phyloP scores from a whole-genome alignment of 2,888 invertebrate species.

The Choristoneura rosaceana region DNA sequence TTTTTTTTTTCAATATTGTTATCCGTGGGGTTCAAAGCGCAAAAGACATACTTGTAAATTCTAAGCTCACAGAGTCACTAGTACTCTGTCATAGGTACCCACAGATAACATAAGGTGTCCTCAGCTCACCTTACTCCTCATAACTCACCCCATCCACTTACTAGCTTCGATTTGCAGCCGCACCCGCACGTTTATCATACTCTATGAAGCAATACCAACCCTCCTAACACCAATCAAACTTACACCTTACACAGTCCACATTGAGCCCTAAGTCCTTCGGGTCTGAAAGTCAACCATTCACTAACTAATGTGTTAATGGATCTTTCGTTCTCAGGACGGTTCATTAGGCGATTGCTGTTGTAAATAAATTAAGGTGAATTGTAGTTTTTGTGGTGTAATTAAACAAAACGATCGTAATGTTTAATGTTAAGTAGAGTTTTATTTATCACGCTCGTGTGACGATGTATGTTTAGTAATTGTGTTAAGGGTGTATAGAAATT shows the following conservation, averaged over 20 bases:
- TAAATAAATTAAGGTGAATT: constrained; percentile 65
- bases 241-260: constrained; percentile 61
- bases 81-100: background rate
- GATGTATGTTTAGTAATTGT: background rate
- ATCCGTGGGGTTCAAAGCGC: no score
- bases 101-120: constrained; percentile 3
- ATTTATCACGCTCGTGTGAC: background rate
- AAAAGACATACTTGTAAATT: no score
- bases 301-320: constrained; percentile 65
- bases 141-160: constrained; percentile 23
- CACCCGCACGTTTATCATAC: constrained; percentile 76
- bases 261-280: background rate
- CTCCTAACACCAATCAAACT: constrained; percentile 63
- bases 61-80: no score
- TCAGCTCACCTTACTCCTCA: constrained; percentile 1
- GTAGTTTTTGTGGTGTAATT: constrained; percentile 52
- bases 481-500: background rate
- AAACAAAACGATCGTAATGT: constrained; percentile 20
- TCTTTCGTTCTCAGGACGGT: constrained; percentile 43
- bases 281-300: constrained; percentile 5
- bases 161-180: constrained; percentile 66
- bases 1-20: no score
- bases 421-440: background rate
- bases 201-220: constrained; percentile 62
- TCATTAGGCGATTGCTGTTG: constrained; percentile 68